Base-by-base conservation (phyloP, 2,888 invertebrate species). In the Orthosia cruda region DNA sequence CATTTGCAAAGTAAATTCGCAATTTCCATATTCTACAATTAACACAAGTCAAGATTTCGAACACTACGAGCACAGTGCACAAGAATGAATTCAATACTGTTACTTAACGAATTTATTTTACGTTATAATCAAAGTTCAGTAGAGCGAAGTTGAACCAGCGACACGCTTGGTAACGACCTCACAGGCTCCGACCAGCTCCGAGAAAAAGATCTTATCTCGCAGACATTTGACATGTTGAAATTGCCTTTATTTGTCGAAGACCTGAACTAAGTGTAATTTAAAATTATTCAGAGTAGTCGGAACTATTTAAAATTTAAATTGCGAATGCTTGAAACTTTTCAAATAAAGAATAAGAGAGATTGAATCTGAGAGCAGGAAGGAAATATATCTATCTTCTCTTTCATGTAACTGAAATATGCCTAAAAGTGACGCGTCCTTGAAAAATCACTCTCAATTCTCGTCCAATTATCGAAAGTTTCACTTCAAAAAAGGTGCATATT, bases 71-170 rank as follows among this genome's bases (percentile, higher is more conserved):
- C n/a, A n/a, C n/a, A n/a, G n/a, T n/a, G n/a, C n/a, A n/a, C n/a
- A n/a, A n/a, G 64, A 75, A 80, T 69, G 47, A 68, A 71, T 84
- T 76, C 81, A 69, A 69, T 69, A 74, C 55, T 65, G 68, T 79
- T 79, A 66, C 69, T 70, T 81, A 80, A 80, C 84, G 69, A 80
- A 84, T 80, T 84, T 84, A 84, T 81, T 80, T 84, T 26, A 67
- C 80, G 74, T 84, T 81, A 72, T 86, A 80, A 80, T 85, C 76
- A 71, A 80, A 76, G 71, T 83, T 74, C 61, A 74, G 79, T 71
- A 83, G 76, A 71, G 73, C 76, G 71, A 69, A 76, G 71, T 76
- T 74, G 71, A 86, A 69, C 61, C 65, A 78, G 73, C 73, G 68
- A 75, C 80, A 73, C 80, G 83, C 62, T 80, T 80, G 73, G 84